phyloP scores from a whole-genome alignment of 2,888 invertebrate genomes.

The Tinea pellionella region DNA sequence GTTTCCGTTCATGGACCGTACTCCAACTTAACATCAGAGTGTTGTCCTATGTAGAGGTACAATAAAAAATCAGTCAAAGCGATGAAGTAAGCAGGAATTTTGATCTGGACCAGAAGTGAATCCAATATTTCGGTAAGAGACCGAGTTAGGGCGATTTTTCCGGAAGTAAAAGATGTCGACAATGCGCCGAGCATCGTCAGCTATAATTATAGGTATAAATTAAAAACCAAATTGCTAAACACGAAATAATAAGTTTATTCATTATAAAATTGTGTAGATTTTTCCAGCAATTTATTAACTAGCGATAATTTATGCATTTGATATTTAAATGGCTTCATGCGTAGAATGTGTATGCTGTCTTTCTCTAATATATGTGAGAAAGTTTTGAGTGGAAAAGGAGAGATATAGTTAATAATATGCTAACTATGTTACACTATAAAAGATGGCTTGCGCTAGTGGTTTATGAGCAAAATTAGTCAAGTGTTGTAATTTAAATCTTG shows the following conservation, averaged over 20 bases:
- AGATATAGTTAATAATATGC: not conserved
- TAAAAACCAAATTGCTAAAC: not conserved
- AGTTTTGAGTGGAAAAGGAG: not conserved
- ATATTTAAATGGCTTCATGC: not conserved
- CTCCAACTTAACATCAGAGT: no score
- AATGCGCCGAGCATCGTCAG: no score
- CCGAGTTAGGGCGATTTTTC: no score
- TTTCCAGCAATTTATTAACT: not conserved
- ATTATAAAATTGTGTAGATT: not conserved
- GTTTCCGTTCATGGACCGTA: no score
- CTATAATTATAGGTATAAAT: no score
- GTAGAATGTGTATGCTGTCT: not conserved
- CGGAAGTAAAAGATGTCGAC: no score
- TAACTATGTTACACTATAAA: constrained; percentile 6
- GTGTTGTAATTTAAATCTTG: not conserved
- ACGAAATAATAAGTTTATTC: not conserved
- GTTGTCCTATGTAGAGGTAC: no score
- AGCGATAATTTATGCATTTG: not conserved
- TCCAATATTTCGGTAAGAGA: no score
- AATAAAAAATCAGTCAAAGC: no score
- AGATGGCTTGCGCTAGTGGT: constrained; percentile 3
- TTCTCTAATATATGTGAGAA: not conserved
- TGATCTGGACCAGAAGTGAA: no score
- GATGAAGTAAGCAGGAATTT: no score
- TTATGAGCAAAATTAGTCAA: not conserved